phyloP scores from a whole-genome alignment of 2,797 vertebrate genomes.

The Anas acuta region DNA sequence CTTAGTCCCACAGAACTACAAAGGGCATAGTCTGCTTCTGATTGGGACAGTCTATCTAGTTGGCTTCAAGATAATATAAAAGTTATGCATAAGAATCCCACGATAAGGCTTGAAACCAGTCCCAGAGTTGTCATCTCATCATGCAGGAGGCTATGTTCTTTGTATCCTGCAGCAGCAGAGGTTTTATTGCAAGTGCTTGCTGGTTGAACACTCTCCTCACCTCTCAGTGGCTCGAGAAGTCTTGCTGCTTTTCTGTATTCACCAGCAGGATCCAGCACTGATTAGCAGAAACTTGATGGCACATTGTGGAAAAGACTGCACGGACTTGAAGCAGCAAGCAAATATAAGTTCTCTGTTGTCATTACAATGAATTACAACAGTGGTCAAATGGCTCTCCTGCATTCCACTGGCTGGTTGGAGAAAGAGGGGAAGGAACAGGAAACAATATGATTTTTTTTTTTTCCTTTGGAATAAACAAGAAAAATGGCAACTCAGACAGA shows the following conservation, averaged over 20 bases:
- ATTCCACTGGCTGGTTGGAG: background rate
- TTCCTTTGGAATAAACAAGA: background rate
- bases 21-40: conserved; percentile 23
- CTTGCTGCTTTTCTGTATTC: background rate
- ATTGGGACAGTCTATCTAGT: background rate
- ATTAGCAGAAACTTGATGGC: background rate
- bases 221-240: background rate
- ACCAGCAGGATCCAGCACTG: background rate
- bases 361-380: background rate
- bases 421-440: background rate
- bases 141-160: background rate
- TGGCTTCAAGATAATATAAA: conserved; percentile 16
- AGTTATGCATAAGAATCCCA: background rate
- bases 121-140: background rate
- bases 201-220: background rate
- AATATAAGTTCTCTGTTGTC: background rate
- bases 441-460: no score
- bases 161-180: background rate
- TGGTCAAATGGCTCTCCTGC: background rate
- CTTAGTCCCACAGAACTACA: background rate
- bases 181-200: background rate
- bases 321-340: background rate
- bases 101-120: background rate
- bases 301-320: background rate
- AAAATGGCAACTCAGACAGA: background rate